phyloP scores from a whole-genome alignment of 1,140 invertebrate genomes.

The Drosophila varians region DNA sequence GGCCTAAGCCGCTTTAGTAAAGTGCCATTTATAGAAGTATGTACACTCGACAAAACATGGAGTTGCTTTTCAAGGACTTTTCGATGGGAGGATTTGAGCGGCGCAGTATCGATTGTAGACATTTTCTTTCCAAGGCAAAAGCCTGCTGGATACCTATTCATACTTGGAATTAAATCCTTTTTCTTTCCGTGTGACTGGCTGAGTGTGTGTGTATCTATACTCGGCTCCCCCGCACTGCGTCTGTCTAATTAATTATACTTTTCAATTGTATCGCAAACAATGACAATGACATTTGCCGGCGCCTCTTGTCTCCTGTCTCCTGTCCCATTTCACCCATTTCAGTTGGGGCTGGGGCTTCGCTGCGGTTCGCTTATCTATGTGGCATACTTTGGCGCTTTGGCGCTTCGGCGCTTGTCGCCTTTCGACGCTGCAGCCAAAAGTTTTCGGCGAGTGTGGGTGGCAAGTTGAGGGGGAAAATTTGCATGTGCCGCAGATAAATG shows the following conservation, averaged over 20 bases:
- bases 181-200: conserved; percentile 6
- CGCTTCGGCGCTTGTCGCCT: conserved; percentile 47
- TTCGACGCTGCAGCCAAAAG: conserved; percentile 55
- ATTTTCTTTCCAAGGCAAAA: too few species aligned
- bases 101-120: too few species aligned
- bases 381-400: conserved; percentile 59
- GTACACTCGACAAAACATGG: conserved; percentile 5
- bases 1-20: conserved; percentile 65
- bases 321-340: conserved; percentile 42
- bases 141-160: too few species aligned
- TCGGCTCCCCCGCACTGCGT: conserved; percentile 27
- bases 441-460: conserved; percentile 36
- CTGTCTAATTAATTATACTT: conserved; percentile 81
- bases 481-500: conserved; percentile 60
- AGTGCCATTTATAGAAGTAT: conserved; percentile 37
- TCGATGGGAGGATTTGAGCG: too few species aligned
- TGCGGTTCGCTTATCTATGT: conserved; percentile 60
- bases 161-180: neutral
- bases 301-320: conserved; percentile 1
- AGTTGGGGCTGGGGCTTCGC: conserved; percentile 29
- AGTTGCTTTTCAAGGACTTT: too few species aligned
- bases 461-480: conserved; percentile 36
- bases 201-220: conserved; percentile 2
- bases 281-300: conserved; percentile 70
- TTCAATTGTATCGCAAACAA: conserved; percentile 80